phyloP scores from a whole-genome alignment of 2,113 vertebrate genomes.

The Mirza zaza region DNA sequence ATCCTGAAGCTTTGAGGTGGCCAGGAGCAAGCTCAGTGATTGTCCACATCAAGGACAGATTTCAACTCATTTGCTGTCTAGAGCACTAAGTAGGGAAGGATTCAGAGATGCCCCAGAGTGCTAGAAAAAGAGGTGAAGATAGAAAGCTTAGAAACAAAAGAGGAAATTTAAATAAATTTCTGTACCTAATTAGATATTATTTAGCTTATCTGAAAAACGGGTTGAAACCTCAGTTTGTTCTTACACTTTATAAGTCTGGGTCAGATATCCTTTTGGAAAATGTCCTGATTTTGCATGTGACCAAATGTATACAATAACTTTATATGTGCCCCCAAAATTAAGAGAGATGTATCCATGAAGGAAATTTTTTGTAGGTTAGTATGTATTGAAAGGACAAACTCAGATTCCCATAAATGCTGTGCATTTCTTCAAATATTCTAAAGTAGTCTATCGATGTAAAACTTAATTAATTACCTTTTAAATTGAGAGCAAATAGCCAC shows the following conservation, averaged over 20 bases:
- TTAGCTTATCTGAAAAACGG: background rate
- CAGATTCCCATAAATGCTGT: background rate
- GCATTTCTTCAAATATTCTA: slow-evolving; percentile 43
- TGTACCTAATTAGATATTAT: background rate
- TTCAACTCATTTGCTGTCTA: background rate
- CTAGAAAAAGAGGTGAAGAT: background rate
- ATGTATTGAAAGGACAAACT: background rate
- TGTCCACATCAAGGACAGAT: background rate
- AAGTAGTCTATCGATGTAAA: slow-evolving; percentile 51
- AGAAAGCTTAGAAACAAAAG: background rate
- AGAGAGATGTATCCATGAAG: background rate
- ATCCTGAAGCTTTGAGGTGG: background rate
- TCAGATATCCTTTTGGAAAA: background rate
- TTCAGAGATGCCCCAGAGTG: background rate
- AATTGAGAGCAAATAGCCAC: slow-evolving; percentile 55
- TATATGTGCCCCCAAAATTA: background rate
- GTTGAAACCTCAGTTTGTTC: background rate
- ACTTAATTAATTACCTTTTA: slow-evolving; percentile 71
- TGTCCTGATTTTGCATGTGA: background rate
- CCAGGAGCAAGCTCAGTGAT: background rate
- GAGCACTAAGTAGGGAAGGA: background rate
- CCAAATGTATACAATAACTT: background rate
- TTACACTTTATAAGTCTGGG: background rate
- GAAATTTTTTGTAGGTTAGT: background rate
- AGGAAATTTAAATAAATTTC: background rate